Percentiles rank a stretch among this genome's conserved stretches.
These are phyloP conservation scores for Crypturellus undulatus DNA, from an alignment of 2,113 vertebrate species.

Conservation along the genomic window DNA sequence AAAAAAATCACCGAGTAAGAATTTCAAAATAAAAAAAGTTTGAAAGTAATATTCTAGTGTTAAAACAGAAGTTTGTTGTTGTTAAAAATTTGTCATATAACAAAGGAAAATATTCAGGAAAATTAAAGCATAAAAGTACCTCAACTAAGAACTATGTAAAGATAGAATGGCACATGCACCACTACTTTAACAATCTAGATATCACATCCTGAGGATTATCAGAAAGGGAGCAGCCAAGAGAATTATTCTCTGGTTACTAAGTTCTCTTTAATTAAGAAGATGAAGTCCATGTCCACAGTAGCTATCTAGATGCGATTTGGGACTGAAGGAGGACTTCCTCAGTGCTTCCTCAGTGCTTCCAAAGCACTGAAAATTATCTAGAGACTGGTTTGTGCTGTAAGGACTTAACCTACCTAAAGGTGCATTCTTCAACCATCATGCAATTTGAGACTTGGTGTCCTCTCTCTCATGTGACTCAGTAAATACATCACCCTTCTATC, in stretches of 20 bases:
- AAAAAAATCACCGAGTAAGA: not conserved
- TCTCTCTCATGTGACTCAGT: not conserved
- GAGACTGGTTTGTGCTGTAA: not conserved
- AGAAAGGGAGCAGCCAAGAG: not conserved
- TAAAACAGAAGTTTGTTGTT: too few species aligned
- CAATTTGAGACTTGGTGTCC: not conserved
- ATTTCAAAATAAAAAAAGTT: not conserved
- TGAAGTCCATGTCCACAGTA: not conserved
- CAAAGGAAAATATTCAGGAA: conserved; percentile 6
- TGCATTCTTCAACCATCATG: not conserved
- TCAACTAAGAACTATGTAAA: not conserved
- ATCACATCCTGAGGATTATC: not conserved
- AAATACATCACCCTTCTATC: not conserved
- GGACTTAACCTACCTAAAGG: not conserved
- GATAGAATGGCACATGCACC: rapidly evolving
- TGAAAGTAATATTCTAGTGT: conserved; percentile 21
- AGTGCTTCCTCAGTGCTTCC: not conserved
- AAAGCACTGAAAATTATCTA: not conserved
- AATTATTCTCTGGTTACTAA: not conserved
- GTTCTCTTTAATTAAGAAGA: not conserved
- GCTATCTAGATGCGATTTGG: not conserved
- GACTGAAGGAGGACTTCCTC: not conserved
- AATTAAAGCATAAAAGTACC: not conserved
- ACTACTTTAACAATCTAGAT: not conserved
- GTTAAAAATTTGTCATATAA: too few species aligned